phyloP scores from a whole-genome alignment of 2,797 vertebrate genomes.

The Brachyrhaphis roseni region DNA sequence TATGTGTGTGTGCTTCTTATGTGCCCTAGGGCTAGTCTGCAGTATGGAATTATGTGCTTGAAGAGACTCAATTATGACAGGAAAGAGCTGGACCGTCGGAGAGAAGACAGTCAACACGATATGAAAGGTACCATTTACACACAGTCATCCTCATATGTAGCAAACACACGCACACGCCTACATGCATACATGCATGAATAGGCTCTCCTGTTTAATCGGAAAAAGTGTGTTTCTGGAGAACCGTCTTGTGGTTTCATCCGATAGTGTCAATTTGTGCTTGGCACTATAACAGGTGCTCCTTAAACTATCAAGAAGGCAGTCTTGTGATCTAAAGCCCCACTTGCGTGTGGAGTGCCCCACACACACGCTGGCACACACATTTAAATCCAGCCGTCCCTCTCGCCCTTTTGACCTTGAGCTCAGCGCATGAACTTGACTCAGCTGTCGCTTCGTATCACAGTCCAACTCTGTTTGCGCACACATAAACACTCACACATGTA shows the following conservation, averaged over 20 bases:
- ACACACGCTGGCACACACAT: slow-evolving; percentile 44
- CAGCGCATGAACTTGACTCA: slow-evolving; percentile 79
- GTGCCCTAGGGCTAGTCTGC: slow-evolving; percentile 88
- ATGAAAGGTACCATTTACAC: slow-evolving; percentile 86
- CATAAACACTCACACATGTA: slow-evolving; percentile 31
- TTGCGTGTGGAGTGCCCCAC: slow-evolving; percentile 53
- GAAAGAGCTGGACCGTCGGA: slow-evolving; percentile 91
- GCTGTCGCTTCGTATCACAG: slow-evolving; percentile 76
- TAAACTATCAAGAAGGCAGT: slow-evolving; percentile 63
- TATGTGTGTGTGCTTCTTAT: slow-evolving; percentile 30
- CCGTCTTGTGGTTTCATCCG: slow-evolving; percentile 64
- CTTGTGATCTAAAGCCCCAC: slow-evolving; percentile 61
- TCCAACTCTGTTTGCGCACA: slow-evolving; percentile 52
- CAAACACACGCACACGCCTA: background rate
- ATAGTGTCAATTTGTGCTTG: slow-evolving; percentile 41
- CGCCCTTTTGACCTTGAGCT: slow-evolving; percentile 77
- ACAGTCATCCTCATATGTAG: background rate
- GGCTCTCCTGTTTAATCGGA: slow-evolving; percentile 5
- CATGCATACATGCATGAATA: background rate
- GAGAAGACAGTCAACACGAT: slow-evolving; percentile 93
- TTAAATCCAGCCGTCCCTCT: slow-evolving; percentile 49
- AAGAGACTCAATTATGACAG: slow-evolving; percentile 98
- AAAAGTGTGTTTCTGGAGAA: slow-evolving; percentile 35
- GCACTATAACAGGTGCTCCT: slow-evolving; percentile 70
- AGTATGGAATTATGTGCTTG: slow-evolving; percentile 97